Conservation (phyloP, 1,140 invertebrate genomes). For the Odontomachus brunneus region DNA sequence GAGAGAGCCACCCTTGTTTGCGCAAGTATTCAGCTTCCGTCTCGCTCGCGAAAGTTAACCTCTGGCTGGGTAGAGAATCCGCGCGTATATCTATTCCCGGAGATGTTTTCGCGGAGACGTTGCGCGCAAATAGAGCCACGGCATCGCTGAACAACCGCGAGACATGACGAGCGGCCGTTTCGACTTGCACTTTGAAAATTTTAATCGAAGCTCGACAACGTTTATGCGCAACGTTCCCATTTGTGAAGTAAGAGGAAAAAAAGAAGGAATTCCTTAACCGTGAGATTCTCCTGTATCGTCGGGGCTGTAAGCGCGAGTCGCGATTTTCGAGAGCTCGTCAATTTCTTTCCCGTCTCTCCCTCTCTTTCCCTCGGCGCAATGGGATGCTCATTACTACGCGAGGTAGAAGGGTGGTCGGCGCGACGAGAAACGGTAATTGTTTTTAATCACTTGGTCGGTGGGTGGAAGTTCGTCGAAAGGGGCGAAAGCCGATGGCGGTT, state of each 20-base stretch:
- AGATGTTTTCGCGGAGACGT: constrained; percentile 81
- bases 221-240: no score
- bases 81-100: constrained; percentile 48
- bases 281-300: no score
- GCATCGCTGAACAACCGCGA: not conserved
- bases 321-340: constrained; percentile 52
- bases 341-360: not conserved
- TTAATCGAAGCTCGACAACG: no score
- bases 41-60: constrained; percentile 64
- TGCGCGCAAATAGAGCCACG: constrained; percentile 67
- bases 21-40: constrained; percentile 61
- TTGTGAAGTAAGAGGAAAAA: no score
- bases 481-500: constrained; percentile 67
- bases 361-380: constrained; percentile 38
- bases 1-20: constrained; percentile 66
- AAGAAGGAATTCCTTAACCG: no score
- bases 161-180: not conserved
- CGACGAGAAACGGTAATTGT: constrained; percentile 79
- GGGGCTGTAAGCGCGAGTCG: no score
- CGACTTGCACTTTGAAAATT: not conserved
- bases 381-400: constrained; percentile 77
- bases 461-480: constrained; percentile 62
- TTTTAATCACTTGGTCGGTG: constrained; percentile 78
- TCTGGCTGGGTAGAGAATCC: constrained; percentile 51
- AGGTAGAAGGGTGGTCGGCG: constrained; percentile 60